A percentile compares a stretch with the other conserved stretches of the same genome.
These are phyloP conservation scores for Colostygia pectinataria DNA, from an alignment of 2,888 invertebrate genomes.

Conservation along the genomic window DNA sequence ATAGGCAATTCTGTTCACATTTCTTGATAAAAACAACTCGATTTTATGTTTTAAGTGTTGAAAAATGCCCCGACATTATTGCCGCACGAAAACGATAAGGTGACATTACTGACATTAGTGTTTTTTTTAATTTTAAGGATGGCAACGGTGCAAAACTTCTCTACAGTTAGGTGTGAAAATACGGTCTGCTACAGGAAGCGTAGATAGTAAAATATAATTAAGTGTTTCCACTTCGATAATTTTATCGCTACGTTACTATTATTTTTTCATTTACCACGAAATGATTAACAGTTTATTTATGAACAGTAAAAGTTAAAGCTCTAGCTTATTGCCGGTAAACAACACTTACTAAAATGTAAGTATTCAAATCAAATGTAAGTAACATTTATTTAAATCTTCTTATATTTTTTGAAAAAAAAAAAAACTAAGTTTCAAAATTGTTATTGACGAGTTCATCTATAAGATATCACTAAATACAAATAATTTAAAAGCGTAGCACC, in stretches of 20 bases:
- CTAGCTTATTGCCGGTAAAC: slow-evolving; percentile 1
- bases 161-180: slow-evolving; percentile 48
- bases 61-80: slow-evolving; percentile 63
- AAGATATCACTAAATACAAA: slow-evolving; percentile 29
- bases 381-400: slow-evolving; percentile 26
- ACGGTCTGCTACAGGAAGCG: slow-evolving; percentile 47
- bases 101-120: slow-evolving; percentile 43
- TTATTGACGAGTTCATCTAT: slow-evolving; percentile 28
- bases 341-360: slow-evolving; percentile 20
- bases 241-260: slow-evolving; percentile 45
- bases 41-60: slow-evolving; percentile 72
- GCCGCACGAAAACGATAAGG: slow-evolving; percentile 59
- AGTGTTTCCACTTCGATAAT: slow-evolving; percentile 52
- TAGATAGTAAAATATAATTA: slow-evolving; percentile 60
- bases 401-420: too few relatives aligned
- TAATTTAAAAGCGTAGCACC: slow-evolving; percentile 27
- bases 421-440: too few relatives aligned
- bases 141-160: slow-evolving; percentile 50
- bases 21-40: slow-evolving; percentile 68
- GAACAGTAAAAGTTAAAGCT: slow-evolving; percentile 19
- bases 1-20: slow-evolving; percentile 70
- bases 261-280: slow-evolving; percentile 44
- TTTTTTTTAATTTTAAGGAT: slow-evolving; percentile 55
- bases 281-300: slow-evolving; percentile 30
- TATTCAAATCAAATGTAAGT: slow-evolving; percentile 19